These are phyloP conservation scores for Phataginus tetradactyla DNA, from an alignment of 2,797 vertebrate species.

Conservation along the genomic window DNA sequence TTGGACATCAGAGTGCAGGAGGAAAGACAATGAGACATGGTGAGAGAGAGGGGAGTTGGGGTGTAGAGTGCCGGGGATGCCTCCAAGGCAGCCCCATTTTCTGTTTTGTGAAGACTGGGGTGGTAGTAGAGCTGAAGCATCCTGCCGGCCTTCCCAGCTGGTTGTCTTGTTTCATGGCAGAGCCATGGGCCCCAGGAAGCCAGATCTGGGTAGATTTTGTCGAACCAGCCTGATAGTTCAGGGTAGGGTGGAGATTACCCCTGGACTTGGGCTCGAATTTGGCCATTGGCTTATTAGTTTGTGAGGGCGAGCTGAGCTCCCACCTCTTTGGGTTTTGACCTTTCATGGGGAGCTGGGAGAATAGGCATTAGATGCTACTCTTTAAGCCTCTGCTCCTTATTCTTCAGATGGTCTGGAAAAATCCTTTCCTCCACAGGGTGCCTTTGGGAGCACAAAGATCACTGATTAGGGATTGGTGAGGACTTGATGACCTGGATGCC, in stretches of 20 bases:
- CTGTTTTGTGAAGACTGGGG: neutral
- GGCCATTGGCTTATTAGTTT: neutral
- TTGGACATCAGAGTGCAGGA: neutral
- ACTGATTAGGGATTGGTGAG: rapidly evolving
- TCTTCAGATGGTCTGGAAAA: neutral
- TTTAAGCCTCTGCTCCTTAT: neutral
- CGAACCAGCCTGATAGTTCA: neutral
- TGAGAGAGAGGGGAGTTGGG: neutral
- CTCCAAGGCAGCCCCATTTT: neutral
- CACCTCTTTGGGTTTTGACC: neutral
- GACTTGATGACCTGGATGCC: neutral
- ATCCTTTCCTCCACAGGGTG: neutral
- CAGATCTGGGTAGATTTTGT: neutral
- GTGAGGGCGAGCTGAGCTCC: neutral
- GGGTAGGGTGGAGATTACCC: neutral
- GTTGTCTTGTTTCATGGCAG: neutral
- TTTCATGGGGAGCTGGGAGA: neutral
- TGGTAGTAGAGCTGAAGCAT: neutral
- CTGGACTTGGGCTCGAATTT: neutral
- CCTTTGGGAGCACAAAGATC: neutral
- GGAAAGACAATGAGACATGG: neutral
- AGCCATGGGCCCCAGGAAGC: neutral
- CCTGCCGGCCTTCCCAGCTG: neutral
- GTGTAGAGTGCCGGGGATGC: neutral
- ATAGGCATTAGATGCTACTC: neutral